Conservation (phyloP, 2,113 vertebrate species). For the Sialia sialis region DNA sequence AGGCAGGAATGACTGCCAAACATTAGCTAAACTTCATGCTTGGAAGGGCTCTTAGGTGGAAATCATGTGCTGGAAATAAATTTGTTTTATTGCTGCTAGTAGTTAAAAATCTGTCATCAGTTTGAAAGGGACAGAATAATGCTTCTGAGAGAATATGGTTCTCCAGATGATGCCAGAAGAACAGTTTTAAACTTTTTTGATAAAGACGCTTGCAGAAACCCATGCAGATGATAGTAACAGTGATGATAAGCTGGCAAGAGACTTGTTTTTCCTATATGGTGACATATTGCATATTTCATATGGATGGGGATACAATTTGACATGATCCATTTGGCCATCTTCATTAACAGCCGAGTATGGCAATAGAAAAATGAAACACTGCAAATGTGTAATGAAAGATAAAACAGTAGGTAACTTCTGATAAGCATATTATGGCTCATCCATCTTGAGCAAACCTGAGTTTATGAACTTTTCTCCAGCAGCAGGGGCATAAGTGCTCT, state of each 20-base stretch:
- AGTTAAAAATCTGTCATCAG: conserved; percentile 4
- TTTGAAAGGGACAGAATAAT: not conserved
- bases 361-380: not conserved
- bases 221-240: not conserved
- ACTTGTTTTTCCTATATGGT: not conserved
- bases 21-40: not conserved
- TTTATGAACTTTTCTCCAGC: conserved; percentile 31
- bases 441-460: not conserved
- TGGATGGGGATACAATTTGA: not conserved
- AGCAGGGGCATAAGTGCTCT: not conserved
- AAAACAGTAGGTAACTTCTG: conserved; percentile 15
- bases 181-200: not conserved
- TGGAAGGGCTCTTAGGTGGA: not conserved
- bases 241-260: not conserved
- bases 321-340: conserved; percentile 22
- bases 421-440: conserved; percentile 33
- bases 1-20: not conserved
- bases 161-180: not conserved
- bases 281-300: not conserved
- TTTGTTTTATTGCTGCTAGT: not conserved
- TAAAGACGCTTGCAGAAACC: not conserved
- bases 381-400: conserved; percentile 11
- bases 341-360: not conserved
- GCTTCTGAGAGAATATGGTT: not conserved
- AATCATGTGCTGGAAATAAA: not conserved